A percentile compares a stretch with the other conserved stretches of the same genome.
phyloP scores from a whole-genome alignment of 2,797 vertebrate genomes.

The Danio albolineatus region DNA sequence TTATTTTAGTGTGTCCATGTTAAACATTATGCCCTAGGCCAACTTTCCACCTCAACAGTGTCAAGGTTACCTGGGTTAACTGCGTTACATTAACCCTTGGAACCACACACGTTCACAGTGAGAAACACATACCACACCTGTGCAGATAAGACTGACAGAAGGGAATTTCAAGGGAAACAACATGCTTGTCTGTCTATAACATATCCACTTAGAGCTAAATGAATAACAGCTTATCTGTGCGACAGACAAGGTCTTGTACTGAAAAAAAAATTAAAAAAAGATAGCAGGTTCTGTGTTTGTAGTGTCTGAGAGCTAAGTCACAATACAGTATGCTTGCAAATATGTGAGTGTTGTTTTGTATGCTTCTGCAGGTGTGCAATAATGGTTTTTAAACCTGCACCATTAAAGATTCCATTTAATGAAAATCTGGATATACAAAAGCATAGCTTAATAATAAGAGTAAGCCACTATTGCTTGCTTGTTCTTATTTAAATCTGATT shows the following conservation, averaged over 20 bases:
- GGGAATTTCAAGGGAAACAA: conserved; percentile 56
- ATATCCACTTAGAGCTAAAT: conserved; percentile 58
- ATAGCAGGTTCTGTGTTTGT: conserved; percentile 19
- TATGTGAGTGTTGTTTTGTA: conserved; percentile 33
- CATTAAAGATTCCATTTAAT: too few species aligned
- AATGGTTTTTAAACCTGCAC: neutral
- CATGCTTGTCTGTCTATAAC: conserved; percentile 59
- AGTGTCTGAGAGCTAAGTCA: conserved; percentile 47
- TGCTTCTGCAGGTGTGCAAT: conserved; percentile 30
- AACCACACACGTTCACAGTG: conserved; percentile 22
- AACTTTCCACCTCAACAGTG: conserved; percentile 45
- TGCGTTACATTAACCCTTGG: conserved; percentile 7
- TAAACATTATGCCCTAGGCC: conserved; percentile 49
- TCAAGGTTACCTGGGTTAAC: conserved; percentile 47
- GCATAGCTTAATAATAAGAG: too few species aligned
- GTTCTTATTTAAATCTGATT: too few species aligned
- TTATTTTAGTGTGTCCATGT: conserved; percentile 61
- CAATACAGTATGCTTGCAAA: conserved; percentile 34
- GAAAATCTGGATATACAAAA: too few species aligned
- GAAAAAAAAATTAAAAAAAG: conserved; percentile 52
- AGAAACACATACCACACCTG: conserved; percentile 21
- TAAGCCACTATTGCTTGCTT: too few species aligned
- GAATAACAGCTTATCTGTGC: conserved; percentile 67
- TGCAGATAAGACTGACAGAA: conserved; percentile 42
- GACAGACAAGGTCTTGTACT: conserved; percentile 64